These are phyloP conservation scores for Galago senegalensis DNA, from an alignment of 2,797 vertebrate genomes.

Conservation along the genomic window DNA sequence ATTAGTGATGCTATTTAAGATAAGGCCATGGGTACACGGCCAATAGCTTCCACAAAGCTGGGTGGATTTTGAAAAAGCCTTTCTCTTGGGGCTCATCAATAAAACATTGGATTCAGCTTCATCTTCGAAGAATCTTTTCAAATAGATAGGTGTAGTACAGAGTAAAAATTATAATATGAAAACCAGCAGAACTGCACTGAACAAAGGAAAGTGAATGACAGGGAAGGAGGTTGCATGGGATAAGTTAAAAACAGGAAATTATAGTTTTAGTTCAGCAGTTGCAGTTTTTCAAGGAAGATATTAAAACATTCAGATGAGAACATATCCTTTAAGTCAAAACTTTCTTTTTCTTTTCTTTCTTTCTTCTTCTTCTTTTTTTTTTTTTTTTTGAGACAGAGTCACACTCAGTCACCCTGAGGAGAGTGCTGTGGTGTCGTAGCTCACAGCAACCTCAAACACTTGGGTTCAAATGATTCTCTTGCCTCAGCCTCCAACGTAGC, in stretches of 20 bases:
- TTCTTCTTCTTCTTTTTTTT: no score
- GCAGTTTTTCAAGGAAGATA: background rate
- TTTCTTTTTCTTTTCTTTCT: no score
- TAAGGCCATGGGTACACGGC: conserved; percentile 47
- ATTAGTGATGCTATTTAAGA: conserved; percentile 69
- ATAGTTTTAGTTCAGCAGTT: conserved; percentile 35
- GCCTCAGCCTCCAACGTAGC: no score
- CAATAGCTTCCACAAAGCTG: conserved; percentile 21
- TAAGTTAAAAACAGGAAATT: conserved; percentile 59
- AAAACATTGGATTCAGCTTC: conserved; percentile 58
- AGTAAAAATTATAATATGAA: conserved; percentile 55
- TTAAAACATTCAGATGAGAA: conserved; percentile 48
- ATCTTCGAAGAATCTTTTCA: conserved; percentile 67
- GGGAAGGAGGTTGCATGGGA: background rate
- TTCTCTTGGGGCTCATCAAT: conserved; percentile 63
- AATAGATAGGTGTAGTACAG: background rate
- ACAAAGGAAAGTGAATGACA: conserved; percentile 16
- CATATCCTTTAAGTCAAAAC: background rate
- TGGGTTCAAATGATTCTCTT: no score
- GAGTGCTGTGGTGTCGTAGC: no score
- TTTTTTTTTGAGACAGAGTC: no score
- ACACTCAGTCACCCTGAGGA: no score
- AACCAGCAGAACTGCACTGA: conserved; percentile 14
- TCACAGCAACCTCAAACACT: no score
- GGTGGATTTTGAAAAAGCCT: conserved; percentile 54